A percentile compares a stretch with the other conserved stretches of the same genome.
phyloP scores from a whole-genome alignment of 2,797 vertebrate species.

The Luscinia megarhynchos region DNA sequence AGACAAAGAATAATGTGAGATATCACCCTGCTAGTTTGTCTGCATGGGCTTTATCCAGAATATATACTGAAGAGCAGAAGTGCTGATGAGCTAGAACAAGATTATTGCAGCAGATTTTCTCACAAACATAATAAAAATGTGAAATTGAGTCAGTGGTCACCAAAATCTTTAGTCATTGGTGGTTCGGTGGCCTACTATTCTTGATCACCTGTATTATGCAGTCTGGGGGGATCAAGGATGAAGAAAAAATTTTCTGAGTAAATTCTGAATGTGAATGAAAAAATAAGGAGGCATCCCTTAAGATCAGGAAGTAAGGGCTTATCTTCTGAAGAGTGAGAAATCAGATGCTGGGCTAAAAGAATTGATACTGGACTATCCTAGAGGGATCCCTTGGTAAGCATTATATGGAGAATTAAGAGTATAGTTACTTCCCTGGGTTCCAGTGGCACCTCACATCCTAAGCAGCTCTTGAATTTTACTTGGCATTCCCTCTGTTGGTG shows the following conservation, averaged over 20 bases:
- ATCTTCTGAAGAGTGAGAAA: background rate
- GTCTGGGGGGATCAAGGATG: background rate
- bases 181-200: background rate
- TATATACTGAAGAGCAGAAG: background rate
- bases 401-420: background rate
- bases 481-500: accelerated
- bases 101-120: background rate
- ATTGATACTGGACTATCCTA: background rate
- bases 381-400: background rate
- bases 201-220: background rate
- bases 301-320: background rate
- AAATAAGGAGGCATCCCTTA: background rate
- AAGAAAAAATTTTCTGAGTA: background rate
- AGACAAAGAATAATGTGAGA: background rate
- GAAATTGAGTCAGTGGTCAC: background rate
- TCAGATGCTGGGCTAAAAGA: background rate
- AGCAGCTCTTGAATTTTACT: background rate
- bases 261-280: background rate
- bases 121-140: background rate
- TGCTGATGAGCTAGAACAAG: background rate
- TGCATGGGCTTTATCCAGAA: background rate
- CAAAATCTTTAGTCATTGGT: too few relatives aligned
- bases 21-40: background rate
- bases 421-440: background rate
- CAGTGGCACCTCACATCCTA: background rate